Conservation (phyloP, 1,140 invertebrate genomes). For the Lerema accius region DNA sequence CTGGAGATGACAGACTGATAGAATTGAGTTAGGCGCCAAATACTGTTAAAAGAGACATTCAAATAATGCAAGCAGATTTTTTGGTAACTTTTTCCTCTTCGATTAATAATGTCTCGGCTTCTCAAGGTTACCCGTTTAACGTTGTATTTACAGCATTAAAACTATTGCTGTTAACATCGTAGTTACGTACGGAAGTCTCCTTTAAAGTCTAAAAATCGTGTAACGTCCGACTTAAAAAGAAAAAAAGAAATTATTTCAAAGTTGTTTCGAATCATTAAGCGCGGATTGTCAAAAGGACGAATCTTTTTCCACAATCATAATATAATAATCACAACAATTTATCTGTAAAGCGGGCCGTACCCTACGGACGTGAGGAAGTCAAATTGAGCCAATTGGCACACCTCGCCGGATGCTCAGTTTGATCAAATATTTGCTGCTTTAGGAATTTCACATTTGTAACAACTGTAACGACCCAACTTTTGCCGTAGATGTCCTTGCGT, state of each 20-base stretch:
- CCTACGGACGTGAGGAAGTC: constrained; percentile 40
- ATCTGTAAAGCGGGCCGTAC: constrained; percentile 27
- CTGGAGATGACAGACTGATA: neutral
- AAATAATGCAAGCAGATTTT: too few species aligned
- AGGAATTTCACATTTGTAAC: constrained; percentile 37
- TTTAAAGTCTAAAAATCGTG: too few species aligned
- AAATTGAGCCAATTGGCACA: constrained; percentile 56
- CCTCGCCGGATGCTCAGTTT: constrained; percentile 48
- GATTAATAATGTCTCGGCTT: too few species aligned
- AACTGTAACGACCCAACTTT: constrained; percentile 43
- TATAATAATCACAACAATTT: constrained; percentile 48
- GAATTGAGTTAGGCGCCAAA: constrained; percentile 3
- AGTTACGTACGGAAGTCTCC: too few species aligned
- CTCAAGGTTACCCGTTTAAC: too few species aligned
- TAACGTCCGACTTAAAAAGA: too few species aligned
- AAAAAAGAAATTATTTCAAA: too few species aligned
- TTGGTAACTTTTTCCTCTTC: too few species aligned
- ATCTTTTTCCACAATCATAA: constrained; percentile 47
- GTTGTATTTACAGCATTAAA: too few species aligned
- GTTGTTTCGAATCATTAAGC: constrained; percentile 8
- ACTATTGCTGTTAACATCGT: too few species aligned
- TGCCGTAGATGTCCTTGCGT: constrained; percentile 13
- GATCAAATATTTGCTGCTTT: constrained; percentile 53
- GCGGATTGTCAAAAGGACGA: constrained; percentile 16
- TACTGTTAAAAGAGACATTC: too few species aligned